Evolutionary conservation across 2,113 vertebrate genomes (phyloP).

Genomic region (Campylomormyrus numenius): DNA sequence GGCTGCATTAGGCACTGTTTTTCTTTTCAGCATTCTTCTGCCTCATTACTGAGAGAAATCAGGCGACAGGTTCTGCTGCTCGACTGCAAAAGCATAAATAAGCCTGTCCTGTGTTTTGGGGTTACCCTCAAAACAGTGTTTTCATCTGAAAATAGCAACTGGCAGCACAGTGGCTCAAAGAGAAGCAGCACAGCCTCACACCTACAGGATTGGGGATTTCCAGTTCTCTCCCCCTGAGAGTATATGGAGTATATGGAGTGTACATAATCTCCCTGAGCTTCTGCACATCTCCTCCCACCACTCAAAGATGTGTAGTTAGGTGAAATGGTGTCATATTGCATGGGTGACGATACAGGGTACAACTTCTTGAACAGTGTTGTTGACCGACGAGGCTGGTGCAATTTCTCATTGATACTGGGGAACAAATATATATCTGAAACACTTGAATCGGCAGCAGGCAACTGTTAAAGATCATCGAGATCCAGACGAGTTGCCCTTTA

Average conservation of each 20-base stretch:
- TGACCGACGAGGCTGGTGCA: not conserved
- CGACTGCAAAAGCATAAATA: not conserved
- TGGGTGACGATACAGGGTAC: not conserved
- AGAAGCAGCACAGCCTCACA: not conserved
- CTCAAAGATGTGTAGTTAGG: not conserved
- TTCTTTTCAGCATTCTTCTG: not conserved
- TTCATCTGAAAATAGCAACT: not conserved
- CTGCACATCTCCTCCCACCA: not conserved
- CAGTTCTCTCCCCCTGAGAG: not conserved
- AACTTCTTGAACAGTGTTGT: not conserved
- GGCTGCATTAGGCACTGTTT: not conserved
- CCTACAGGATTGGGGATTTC: not conserved
- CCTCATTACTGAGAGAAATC: not conserved
- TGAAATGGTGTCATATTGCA: not conserved
- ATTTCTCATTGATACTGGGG: not conserved
- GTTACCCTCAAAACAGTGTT: not conserved
- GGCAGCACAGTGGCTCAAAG: not conserved
- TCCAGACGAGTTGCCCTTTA: not conserved
- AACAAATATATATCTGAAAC: not conserved
- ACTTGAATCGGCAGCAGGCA: not conserved
- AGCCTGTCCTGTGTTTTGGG: not conserved
- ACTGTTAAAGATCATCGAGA: not conserved
- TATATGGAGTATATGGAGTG: not conserved
- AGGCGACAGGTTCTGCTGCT: not conserved
- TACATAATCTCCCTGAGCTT: not conserved